Percentiles rank a stretch among this genome's conserved stretches.
phyloP scores from a whole-genome alignment of 1,140 invertebrate species.

The Conus ventricosus region DNA sequence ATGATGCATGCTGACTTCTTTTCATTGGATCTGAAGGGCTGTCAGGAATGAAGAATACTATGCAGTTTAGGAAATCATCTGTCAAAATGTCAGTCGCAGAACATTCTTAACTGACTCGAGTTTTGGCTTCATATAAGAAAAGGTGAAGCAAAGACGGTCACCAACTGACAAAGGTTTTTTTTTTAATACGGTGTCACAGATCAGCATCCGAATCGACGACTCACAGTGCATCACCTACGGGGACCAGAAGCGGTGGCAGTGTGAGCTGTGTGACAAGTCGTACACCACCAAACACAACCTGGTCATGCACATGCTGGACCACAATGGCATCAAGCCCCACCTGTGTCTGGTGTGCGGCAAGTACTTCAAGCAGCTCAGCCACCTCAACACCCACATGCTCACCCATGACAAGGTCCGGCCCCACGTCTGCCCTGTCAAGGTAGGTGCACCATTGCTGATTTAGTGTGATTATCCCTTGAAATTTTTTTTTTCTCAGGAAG shows the following conservation, averaged over 20 bases:
- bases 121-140: no score
- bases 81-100: no score
- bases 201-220: slow-evolving; percentile 69
- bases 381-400: slow-evolving; percentile 73
- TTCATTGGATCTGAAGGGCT: no score
- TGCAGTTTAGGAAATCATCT: no score
- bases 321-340: slow-evolving; percentile 72
- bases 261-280: slow-evolving; percentile 68
- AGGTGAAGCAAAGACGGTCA: no score
- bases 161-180: no score
- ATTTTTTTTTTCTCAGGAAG: no score
- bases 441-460: not conserved
- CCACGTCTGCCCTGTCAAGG: slow-evolving; percentile 60
- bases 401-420: slow-evolving; percentile 73
- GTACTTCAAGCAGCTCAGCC: slow-evolving; percentile 72
- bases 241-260: slow-evolving; percentile 70
- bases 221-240: slow-evolving; percentile 63
- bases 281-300: slow-evolving; percentile 74
- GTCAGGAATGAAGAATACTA: no score
- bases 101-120: no score
- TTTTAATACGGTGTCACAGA: slow-evolving; percentile 41
- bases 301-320: slow-evolving; percentile 71
- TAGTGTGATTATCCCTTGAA: no score
- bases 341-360: slow-evolving; percentile 72
- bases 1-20: no score